Evolutionary conservation across 1,140 invertebrate species (phyloP), one percentile per base, ranked within the genome.

Genomic region (Copidosoma floridanum): DNA sequence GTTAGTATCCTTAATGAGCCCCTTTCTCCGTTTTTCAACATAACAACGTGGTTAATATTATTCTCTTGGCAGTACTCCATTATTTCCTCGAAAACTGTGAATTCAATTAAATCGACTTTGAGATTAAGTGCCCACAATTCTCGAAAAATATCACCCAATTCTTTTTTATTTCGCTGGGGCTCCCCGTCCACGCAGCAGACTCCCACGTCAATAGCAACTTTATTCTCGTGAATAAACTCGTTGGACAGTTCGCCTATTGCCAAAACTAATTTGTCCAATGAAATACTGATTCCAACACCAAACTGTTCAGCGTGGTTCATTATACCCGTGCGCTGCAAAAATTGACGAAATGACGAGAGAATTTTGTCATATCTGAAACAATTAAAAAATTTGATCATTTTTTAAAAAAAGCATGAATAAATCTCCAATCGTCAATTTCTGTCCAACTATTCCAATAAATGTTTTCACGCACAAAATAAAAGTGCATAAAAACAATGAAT

Each of bases 231-330:
- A 12, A 67, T 68, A 23, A 82, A 75, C 43, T 81, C 74, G 46
- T 77, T 69, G 38, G 76, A 75, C 23, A 69, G 65, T 72, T 82
- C 82, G 58, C 75, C 77, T 24, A 85, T 72, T 14, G 82, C 81
- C 43, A 82, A 80, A 0, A 89, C 82, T 27, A 93, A 73, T 71
- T 87, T 89, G 53, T 88, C 86, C 52, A 93, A 72, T 1, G 87
- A 89, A 41, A 93, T 82, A 35, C 90, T 90, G 12, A 92, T 83
- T 12, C 91, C 92, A 4, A 87, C 89, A 0, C 86, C 90, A 52
- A 80, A 82, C 63, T 86, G 85, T 40, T 80, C 44, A 68, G 82
- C 72, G 65, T 79, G 72, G 61, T 67, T 64, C 40, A 72, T 20
- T 68, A 77, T 65, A 69, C 66, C 66, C 35, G 76, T 65, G 43